Base-by-base conservation (phyloP, 2,888 invertebrate genomes). In the Scrobipalpa atriplicella region DNA sequence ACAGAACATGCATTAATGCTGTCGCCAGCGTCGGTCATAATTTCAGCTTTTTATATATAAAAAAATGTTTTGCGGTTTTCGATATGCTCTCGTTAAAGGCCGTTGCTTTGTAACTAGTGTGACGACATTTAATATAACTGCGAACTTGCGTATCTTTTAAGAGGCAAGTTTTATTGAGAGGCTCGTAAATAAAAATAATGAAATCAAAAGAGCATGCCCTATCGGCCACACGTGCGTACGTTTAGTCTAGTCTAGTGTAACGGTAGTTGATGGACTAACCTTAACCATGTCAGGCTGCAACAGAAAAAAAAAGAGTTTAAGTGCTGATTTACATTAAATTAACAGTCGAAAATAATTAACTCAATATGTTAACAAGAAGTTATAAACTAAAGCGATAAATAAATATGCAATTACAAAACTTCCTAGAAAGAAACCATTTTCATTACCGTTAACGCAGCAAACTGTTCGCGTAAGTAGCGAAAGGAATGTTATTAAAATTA, bases 21-120 rank as follows among this genome's bases (percentile, higher is more conserved):
- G 67, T 68, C 67, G 62, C 65, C 65, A 58, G 51, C 62, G 67
- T 63, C 63, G 67, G 62, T 68, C 51, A 63, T 65, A 65, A 65
- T 62, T 65, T 51, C 62, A 65, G 62, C 39, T 67, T 64, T 58
- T 56, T 62, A 52, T 47, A 63, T 66, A 52, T 13, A 41, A 43
- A 52, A 64, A 64, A 52, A 52, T 18, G 63, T 29, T 51, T 58
- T 65, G 68, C 66, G 68, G 68, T 68, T 68, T 65, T 60, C 52
- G 18, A 65, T 36, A 21, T 66, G 39, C 39, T 65, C 68, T 63
- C 47, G 65, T 67, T 67, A 65, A 65, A 62, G 56, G 47, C 5
- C 29, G 29, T 58, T 64, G 64, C 60, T 61, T 62, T 36, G 52
- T 51, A 66, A 63, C 63, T 66, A 16, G 64, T 64, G 64, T 64